Percentiles rank a stretch among this genome's conserved stretches.
phyloP scores from a whole-genome alignment of 2,797 vertebrate genomes.

The Anableps anableps region DNA sequence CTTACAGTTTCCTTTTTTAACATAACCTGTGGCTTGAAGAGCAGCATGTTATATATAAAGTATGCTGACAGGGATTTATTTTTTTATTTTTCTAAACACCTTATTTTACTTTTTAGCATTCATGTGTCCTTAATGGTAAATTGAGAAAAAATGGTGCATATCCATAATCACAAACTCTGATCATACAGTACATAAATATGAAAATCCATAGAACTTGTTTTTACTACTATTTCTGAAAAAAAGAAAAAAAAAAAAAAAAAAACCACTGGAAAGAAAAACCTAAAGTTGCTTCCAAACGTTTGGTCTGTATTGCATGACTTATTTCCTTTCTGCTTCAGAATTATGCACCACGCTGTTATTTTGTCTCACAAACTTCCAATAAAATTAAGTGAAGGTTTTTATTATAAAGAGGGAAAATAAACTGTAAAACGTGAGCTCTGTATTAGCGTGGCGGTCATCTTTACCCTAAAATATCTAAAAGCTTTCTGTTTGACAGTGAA shows the following conservation, averaged over 20 bases:
- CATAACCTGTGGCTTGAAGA: no score
- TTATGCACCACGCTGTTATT: no score
- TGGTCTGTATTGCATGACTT: neutral
- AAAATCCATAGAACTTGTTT: neutral
- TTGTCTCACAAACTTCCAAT: neutral
- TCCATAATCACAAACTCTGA: neutral
- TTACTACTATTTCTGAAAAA: neutral
- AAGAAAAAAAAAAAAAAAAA: neutral
- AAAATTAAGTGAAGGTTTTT: neutral
- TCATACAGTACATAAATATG: neutral
- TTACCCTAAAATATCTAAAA: conserved; percentile 29
- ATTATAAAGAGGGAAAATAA: neutral
- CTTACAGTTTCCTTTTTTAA: no score
- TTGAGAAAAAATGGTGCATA: neutral
- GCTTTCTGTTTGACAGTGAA: conserved; percentile 38
- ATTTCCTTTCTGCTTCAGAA: neutral
- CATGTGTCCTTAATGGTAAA: no score
- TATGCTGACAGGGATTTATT: no score
- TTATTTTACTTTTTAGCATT: no score
- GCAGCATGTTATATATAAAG: no score
- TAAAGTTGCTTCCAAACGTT: neutral
- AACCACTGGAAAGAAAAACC: neutral
- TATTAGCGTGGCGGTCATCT: conserved; percentile 22
- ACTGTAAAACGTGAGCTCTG: neutral
- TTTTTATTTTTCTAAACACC: no score